Conservation (phyloP, 2,888 invertebrate genomes). For the Smittia aterrima region DNA sequence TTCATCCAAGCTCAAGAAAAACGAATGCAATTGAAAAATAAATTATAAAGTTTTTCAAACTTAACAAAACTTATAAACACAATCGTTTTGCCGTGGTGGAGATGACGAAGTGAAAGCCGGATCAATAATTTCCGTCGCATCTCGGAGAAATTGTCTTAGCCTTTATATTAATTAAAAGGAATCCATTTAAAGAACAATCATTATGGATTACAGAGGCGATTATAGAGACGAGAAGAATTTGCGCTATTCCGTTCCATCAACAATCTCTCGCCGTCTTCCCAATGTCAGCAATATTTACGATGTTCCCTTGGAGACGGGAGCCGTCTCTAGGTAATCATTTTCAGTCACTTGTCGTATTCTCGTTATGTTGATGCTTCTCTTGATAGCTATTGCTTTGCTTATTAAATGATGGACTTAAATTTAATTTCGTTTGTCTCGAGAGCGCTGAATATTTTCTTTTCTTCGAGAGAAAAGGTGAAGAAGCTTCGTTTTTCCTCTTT, state of each 20-base stretch:
- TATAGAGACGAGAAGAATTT: conserved; percentile 17
- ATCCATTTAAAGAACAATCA: conserved; percentile 10
- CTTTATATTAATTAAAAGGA: not conserved
- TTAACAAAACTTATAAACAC: no score
- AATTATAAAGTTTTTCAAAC: no score
- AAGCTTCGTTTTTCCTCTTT: not conserved
- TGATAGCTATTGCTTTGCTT: conserved; percentile 1
- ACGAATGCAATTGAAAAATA: no score
- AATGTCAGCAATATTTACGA: conserved; percentile 39
- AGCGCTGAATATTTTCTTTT: conserved; percentile 18
- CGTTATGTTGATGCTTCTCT: not conserved
- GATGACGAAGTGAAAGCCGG: no score
- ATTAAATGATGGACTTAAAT: not conserved
- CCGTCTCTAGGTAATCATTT: conserved; percentile 36
- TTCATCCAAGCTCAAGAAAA: no score
- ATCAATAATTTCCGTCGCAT: no score
- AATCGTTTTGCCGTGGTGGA: no score
- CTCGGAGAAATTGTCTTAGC: no score
- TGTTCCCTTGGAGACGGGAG: conserved; percentile 35
- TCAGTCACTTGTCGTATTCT: conserved; percentile 6
- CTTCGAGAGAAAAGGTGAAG: not conserved
- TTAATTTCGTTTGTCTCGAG: not conserved
- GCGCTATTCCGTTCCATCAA: conserved; percentile 27
- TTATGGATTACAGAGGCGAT: conserved; percentile 34
- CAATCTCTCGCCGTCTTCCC: conserved; percentile 34